Evolutionary conservation across 2,888 invertebrate genomes (phyloP).

Genomic region (Azorinus chamasolen): DNA sequence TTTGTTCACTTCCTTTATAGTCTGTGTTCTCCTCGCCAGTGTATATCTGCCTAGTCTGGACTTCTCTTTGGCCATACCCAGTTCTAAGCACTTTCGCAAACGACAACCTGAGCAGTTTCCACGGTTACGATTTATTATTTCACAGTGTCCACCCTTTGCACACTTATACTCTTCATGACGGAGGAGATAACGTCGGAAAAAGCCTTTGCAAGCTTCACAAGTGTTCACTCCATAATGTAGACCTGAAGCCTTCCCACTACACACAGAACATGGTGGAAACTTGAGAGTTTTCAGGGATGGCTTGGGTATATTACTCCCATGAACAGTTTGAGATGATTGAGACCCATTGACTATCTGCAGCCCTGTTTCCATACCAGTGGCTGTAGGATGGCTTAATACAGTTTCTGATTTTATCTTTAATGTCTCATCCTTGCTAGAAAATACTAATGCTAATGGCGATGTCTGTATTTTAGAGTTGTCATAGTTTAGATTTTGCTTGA

Average conservation of each 20-base stretch:
- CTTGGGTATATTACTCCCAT: neutral
- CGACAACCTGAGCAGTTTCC: conserved; percentile 61
- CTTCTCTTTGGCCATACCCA: conserved; percentile 62
- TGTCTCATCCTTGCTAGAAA: too few relatives aligned
- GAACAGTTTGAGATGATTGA: too few relatives aligned
- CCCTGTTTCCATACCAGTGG: too few relatives aligned
- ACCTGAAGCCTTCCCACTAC: conserved; percentile 54
- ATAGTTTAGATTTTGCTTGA: too few relatives aligned
- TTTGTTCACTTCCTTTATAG: conserved; percentile 54
- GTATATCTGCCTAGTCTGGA: conserved; percentile 61
- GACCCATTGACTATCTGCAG: too few relatives aligned
- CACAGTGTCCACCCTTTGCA: conserved; percentile 46
- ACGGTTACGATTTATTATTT: conserved; percentile 43
- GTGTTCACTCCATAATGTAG: conserved; percentile 59
- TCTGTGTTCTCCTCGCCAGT: conserved; percentile 49
- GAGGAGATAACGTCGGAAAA: conserved; percentile 54
- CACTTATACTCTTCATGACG: conserved; percentile 55
- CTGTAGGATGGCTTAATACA: too few relatives aligned
- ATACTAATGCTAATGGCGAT: too few relatives aligned
- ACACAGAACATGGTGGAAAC: conserved; percentile 60
- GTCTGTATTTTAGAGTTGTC: too few relatives aligned
- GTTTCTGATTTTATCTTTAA: too few relatives aligned
- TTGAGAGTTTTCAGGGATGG: conserved; percentile 17
- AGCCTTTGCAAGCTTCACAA: conserved; percentile 65
- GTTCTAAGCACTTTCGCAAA: conserved; percentile 45